phyloP scores from a whole-genome alignment of 2,797 vertebrate genomes.

The Enteromius thamalakanensis region DNA sequence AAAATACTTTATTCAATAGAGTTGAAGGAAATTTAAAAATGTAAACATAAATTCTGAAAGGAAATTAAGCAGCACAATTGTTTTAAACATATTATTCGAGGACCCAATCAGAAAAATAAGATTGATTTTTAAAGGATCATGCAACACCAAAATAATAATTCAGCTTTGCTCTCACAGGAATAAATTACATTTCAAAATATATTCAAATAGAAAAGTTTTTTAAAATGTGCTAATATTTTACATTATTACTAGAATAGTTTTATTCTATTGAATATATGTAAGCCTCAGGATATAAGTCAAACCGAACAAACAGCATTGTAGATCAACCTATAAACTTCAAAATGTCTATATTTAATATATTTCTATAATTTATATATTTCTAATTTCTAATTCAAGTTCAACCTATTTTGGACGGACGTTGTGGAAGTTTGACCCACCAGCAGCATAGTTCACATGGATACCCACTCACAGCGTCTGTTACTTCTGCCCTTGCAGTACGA shows the following conservation, averaged over 20 bases:
- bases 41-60: background rate
- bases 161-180: background rate
- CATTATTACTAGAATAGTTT: background rate
- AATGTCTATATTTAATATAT: no score
- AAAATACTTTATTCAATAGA: background rate
- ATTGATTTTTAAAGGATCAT: background rate
- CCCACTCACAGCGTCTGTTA: constrained; percentile 63
- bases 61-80: background rate
- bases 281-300: background rate
- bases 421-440: constrained; percentile 70
- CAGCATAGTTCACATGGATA: constrained; percentile 62
- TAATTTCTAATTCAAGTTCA: constrained; percentile 66
- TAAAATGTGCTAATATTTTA: background rate
- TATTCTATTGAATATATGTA: background rate
- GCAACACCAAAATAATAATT: background rate
- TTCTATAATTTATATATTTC: background rate
- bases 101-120: background rate
- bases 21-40: background rate
- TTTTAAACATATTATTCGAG: background rate
- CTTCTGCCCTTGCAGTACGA: constrained; percentile 68
- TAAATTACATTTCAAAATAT: background rate
- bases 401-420: constrained; percentile 71
- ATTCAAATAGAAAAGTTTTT: background rate
- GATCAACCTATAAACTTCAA: background rate
- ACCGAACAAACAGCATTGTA: background rate